These are phyloP conservation scores for Idaea dimidiata DNA, from an alignment of 2,888 invertebrate genomes.

Conservation along the genomic window DNA sequence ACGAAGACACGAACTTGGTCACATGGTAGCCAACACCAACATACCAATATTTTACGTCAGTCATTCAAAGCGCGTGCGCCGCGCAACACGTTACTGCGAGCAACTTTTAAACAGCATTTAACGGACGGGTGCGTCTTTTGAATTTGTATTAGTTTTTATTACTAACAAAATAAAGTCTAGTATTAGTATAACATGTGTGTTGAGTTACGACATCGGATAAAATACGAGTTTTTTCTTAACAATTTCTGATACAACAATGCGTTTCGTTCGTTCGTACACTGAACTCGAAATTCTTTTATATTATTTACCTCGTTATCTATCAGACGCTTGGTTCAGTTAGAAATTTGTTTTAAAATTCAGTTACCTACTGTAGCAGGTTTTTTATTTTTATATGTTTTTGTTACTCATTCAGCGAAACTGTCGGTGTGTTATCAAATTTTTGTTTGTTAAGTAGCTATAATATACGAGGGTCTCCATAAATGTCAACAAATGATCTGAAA, in stretches of 20 bases:
- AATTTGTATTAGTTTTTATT: slow-evolving; percentile 29
- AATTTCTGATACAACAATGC: neutral
- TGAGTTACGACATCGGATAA: neutral
- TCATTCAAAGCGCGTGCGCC: slow-evolving; percentile 60
- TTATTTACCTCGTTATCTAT: slow-evolving; percentile 4
- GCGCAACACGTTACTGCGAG: slow-evolving; percentile 58
- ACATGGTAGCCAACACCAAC: slow-evolving; percentile 71
- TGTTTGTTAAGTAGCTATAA: neutral
- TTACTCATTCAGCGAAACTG: neutral
- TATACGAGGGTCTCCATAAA: neutral
- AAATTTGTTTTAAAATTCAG: neutral
- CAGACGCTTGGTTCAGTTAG: neutral
- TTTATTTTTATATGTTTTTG: neutral
- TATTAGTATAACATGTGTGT: neutral
- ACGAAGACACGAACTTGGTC: slow-evolving; percentile 59
- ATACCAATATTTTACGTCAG: slow-evolving; percentile 51
- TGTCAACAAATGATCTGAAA: neutral
- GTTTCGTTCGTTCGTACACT: neutral
- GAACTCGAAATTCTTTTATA: slow-evolving; percentile 1
- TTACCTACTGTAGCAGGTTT: neutral
- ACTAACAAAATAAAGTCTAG: slow-evolving; percentile 16
- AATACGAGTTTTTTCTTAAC: neutral
- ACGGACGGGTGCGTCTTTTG: slow-evolving; percentile 59
- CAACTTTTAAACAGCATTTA: slow-evolving; percentile 24
- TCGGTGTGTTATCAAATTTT: neutral